Evolutionary conservation across 1,140 invertebrate species (phyloP).

Genomic region (Cecropterus lyciades): DNA sequence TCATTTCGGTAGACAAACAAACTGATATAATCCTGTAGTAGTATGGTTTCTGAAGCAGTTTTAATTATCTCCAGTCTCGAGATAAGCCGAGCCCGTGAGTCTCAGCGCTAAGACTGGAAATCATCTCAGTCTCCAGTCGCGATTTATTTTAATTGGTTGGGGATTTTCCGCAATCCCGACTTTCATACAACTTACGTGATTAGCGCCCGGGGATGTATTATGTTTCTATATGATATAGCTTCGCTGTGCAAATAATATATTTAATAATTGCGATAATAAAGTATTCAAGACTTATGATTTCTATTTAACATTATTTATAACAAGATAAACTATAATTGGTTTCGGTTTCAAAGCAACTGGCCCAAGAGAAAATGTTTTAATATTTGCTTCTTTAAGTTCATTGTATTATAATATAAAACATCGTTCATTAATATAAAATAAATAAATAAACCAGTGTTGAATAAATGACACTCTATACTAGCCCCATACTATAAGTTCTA

Average conservation of each 20-base stretch:
- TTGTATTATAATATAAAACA: no score
- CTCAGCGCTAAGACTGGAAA: conserved; percentile 47
- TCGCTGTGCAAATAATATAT: conserved; percentile 16
- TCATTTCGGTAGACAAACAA: conserved; percentile 13
- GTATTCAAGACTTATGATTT: no score
- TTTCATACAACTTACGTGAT: conserved; percentile 31
- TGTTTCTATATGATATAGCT: conserved; percentile 12
- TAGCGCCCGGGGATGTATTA: conserved; percentile 14
- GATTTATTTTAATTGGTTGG: conserved; percentile 43
- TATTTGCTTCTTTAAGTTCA: no score
- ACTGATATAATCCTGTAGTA: conserved; percentile 17
- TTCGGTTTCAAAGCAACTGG: no score
- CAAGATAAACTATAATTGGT: no score
- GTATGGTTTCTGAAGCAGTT: conserved; percentile 36
- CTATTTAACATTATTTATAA: no score
- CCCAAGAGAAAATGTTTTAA: no score
- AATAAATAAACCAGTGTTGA: no score
- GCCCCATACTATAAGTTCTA: no score
- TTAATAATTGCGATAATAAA: not conserved
- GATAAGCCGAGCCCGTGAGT: conserved; percentile 43
- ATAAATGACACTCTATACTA: no score
- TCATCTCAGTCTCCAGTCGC: conserved; percentile 39
- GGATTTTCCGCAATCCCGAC: conserved; percentile 25
- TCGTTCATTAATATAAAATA: no score
- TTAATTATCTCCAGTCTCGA: conserved; percentile 47